These are phyloP conservation scores for Serrognathus titanus DNA, from an alignment of 2,888 invertebrate species.

Conservation along the genomic window DNA sequence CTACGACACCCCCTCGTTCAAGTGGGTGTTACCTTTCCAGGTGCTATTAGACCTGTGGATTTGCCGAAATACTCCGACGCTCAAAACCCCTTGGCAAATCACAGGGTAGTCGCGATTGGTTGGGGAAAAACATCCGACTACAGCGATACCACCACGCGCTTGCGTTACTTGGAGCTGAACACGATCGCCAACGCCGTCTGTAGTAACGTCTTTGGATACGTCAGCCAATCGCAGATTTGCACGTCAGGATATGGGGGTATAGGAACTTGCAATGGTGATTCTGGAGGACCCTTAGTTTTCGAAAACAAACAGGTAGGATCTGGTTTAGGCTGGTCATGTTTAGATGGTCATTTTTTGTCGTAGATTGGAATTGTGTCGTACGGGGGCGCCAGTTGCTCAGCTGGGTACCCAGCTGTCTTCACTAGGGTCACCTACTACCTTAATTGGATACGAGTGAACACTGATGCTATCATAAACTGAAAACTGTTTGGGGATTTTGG, in stretches of 20 bases:
- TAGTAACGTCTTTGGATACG: not conserved
- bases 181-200: slow-evolving; percentile 8
- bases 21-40: not conserved
- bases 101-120: slow-evolving; percentile 10
- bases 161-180: slow-evolving; percentile 9
- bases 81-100: slow-evolving; percentile 4
- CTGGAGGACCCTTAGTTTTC: slow-evolving; percentile 10
- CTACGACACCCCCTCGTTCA: not conserved
- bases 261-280: slow-evolving; percentile 15
- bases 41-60: slow-evolving; percentile 8
- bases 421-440: slow-evolving; percentile 13
- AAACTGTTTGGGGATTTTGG: not conserved
- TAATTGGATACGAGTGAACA: slow-evolving; percentile 9
- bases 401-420: slow-evolving; percentile 11
- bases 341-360: not conserved
- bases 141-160: slow-evolving; percentile 5
- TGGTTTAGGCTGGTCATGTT: not conserved
- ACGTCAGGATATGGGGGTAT: not conserved
- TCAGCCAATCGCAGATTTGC: slow-evolving; percentile 9
- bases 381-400: slow-evolving; percentile 9
- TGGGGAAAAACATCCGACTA: slow-evolving; percentile 17
- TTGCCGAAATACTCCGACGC: slow-evolving; percentile 9
- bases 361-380: slow-evolving; percentile 16
- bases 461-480: slow-evolving; percentile 1
- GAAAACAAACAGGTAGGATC: slow-evolving; percentile 8